Conservation (phyloP, 2,888 invertebrate genomes). For the Eudemis profundana region DNA sequence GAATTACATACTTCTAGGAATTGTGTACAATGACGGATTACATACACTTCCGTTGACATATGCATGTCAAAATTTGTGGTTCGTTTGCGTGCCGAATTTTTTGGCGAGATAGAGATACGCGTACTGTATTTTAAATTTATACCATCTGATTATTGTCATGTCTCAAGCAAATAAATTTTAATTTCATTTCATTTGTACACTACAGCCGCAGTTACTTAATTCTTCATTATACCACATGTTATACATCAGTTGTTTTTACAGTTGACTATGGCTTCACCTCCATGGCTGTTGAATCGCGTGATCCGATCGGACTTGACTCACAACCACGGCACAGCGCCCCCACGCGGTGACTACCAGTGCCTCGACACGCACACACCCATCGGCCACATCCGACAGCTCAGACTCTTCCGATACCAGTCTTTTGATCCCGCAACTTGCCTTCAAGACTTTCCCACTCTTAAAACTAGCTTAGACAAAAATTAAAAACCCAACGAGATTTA, state of each 20-base stretch:
- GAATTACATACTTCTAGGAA: too few relatives aligned
- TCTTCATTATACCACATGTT: too few relatives aligned
- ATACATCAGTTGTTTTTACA: conserved; percentile 53
- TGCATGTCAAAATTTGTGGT: too few relatives aligned
- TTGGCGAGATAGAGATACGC: too few relatives aligned
- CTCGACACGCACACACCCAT: conserved; percentile 80
- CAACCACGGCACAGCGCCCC: conserved; percentile 76
- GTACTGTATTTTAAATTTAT: too few relatives aligned
- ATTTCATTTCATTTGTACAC: too few relatives aligned
- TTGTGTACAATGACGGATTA: too few relatives aligned
- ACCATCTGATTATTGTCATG: too few relatives aligned
- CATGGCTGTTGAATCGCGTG: conserved; percentile 75
- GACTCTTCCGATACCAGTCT: conserved; percentile 71
- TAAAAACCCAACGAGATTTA: conserved; percentile 49
- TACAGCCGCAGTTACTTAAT: too few relatives aligned
- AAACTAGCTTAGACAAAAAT: conserved; percentile 54
- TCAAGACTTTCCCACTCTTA: conserved; percentile 65
- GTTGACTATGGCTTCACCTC: conserved; percentile 71
- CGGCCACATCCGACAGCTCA: conserved; percentile 72
- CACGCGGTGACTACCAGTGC: conserved; percentile 75
- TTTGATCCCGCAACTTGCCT: conserved; percentile 73
- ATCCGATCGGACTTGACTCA: conserved; percentile 78
- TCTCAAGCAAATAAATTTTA: too few relatives aligned
- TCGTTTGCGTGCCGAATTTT: too few relatives aligned
- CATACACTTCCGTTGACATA: too few relatives aligned